Percentiles rank a stretch among this genome's conserved stretches.
phyloP scores from a whole-genome alignment of 2,113 vertebrate genomes.

The Otus sunia region DNA sequence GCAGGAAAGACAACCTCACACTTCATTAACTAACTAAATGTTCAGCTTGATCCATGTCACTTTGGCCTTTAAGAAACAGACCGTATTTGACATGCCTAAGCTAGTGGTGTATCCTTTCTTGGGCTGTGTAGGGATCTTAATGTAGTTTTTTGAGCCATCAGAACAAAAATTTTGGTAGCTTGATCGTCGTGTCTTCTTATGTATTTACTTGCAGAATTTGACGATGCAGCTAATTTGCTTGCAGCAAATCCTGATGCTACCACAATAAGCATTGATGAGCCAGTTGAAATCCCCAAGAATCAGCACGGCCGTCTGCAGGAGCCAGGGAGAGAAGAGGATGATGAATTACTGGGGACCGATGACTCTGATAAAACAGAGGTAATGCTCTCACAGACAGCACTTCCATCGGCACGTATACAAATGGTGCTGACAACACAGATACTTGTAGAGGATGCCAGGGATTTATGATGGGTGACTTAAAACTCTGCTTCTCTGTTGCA shows the following conservation, averaged over 20 bases:
- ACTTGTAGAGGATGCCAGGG: not conserved
- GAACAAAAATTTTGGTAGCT: not conserved
- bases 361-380: conserved; percentile 90
- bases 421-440: not conserved
- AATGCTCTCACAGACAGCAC: not conserved
- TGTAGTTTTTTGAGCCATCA: not conserved
- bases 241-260: conserved; percentile 77
- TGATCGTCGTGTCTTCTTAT: not conserved
- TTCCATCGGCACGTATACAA: fast-evolving
- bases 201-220: conserved; percentile 82
- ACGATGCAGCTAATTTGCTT: conserved; percentile 78
- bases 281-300: conserved; percentile 57
- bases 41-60: fast-evolving
- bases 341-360: conserved; percentile 78
- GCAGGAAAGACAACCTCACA: fast-evolving
- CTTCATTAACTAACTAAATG: not conserved
- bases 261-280: conserved; percentile 84
- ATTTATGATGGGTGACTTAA: not conserved
- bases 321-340: conserved; percentile 74
- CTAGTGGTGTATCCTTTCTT: not conserved
- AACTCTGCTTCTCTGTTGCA: not conserved
- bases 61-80: not conserved
- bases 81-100: fast-evolving
- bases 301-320: conserved; percentile 59
- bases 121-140: not conserved